Conservation (phyloP, 2,888 invertebrate genomes). For the Nyleta sp. region DNA sequence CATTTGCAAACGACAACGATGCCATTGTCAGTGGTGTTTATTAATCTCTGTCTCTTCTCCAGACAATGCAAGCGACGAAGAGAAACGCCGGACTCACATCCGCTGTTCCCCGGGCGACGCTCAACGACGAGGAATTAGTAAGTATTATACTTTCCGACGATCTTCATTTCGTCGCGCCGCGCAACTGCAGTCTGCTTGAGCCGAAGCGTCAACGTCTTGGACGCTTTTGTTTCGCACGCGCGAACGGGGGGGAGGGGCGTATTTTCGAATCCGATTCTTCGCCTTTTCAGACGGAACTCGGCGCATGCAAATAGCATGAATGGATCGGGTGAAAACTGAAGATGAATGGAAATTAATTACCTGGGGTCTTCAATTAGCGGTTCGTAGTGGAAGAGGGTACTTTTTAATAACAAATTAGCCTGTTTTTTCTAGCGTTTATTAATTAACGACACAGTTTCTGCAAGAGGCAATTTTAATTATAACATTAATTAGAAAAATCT, state of each 20-base stretch:
- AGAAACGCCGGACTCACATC: slow-evolving; percentile 98
- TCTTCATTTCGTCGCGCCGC: slow-evolving; percentile 21
- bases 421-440: too few relatives aligned
- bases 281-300: slow-evolving; percentile 1
- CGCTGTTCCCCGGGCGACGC: slow-evolving; percentile 97
- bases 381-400: too few relatives aligned
- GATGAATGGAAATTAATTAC: slow-evolving; percentile 15
- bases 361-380: background rate
- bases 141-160: slow-evolving; percentile 79
- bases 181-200: slow-evolving; percentile 22
- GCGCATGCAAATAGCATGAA: slow-evolving; percentile 30
- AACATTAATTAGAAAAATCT: too few relatives aligned
- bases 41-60: slow-evolving; percentile 73
- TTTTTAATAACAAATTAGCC: background rate
- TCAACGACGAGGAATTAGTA: slow-evolving; percentile 99
- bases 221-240: slow-evolving; percentile 25
- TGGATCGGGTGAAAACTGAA: background rate
- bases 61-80: slow-evolving; percentile 99
- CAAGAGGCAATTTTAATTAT: too few relatives aligned
- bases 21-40: slow-evolving; percentile 66
- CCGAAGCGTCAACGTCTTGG: slow-evolving; percentile 47
- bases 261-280: too few relatives aligned
- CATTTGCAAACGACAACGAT: slow-evolving; percentile 51
- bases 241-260: too few relatives aligned
- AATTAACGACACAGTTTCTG: too few relatives aligned